A percentile compares a stretch with the other conserved stretches of the same genome.
phyloP scores from a whole-genome alignment of 1,140 invertebrate genomes.

The Brevipalpus yothersi region DNA sequence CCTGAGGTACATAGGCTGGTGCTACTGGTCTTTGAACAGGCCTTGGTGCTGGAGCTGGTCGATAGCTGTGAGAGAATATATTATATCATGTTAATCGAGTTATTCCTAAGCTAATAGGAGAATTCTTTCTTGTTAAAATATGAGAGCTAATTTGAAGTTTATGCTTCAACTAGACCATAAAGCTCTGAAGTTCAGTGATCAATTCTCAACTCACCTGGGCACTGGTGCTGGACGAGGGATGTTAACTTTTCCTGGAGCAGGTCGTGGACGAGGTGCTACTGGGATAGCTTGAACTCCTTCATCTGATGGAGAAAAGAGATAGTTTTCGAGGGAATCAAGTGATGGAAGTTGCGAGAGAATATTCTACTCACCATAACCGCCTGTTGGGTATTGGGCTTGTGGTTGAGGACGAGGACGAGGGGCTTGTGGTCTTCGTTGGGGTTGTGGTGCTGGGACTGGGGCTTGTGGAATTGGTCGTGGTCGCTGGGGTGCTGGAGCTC shows the following conservation, averaged over 20 bases:
- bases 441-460: neutral
- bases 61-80: neutral
- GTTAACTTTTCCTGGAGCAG: neutral
- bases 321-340: neutral
- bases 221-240: too few species aligned
- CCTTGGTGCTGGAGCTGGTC: slow-evolving; percentile 4
- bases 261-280: neutral
- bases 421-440: neutral
- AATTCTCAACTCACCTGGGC: too few species aligned
- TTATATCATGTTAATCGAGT: too few species aligned
- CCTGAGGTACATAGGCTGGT: neutral
- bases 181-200: too few species aligned
- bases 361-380: neutral
- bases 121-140: too few species aligned
- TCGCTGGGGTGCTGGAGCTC: neutral
- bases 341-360: neutral
- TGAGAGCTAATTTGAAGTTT: too few species aligned
- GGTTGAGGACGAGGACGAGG: neutral
- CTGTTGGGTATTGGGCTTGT: neutral
- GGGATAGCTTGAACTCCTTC: neutral
- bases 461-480: neutral
- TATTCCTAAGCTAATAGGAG: too few species aligned
- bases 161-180: too few species aligned
- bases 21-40: neutral
- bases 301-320: neutral